Evolutionary conservation across 2,888 invertebrate species (phyloP), one percentile per base, ranked within the genome.

Genomic region (Fragum sueziense): DNA sequence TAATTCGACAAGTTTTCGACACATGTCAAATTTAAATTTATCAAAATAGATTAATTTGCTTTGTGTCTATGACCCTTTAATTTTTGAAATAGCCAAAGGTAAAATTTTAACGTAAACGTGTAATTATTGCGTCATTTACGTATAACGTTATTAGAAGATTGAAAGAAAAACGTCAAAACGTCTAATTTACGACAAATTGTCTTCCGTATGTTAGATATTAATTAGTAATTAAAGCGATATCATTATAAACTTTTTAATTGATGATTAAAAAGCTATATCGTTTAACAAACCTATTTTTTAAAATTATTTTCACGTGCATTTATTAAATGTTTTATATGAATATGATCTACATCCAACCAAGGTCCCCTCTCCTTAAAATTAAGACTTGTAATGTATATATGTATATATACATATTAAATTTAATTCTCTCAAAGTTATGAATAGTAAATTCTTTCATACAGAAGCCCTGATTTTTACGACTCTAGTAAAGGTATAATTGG

Each of bases 151-250:
- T 20, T 25, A 29, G 33, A 22, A 61, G 33, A 11, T n/a, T 29
- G 2, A 61, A 61, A 61, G 2, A 61, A 61, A 61, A 22, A 61
- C 27, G 61, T 61, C 61, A 29, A 33, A 20, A 29, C 27, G 61
- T 61, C 61, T 61, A 27, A 33, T 33, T 33, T 61, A 27, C 31
- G n/a, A 61, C 61, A 61, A 61, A 61, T 61, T 61, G 61, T 61
- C 61, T 61, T 61, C 61, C 61, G 31, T 61, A 6, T 61, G 61
- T 61, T 61, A 61, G 61, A 61, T 61, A 61, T 61, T 33, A 61
- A 61, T 61, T 61, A 61, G 33, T 61, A 61, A 61, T 61, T 61
- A 61, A 61, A 47, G n/a, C 47, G 47, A 47, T 47, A 47, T 47
- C 47, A 14, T 4, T 14, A 47, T 47, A n/a, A 47, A 9, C 3